Conservation (phyloP, 2,888 invertebrate species). For the Agriopis aurantiaria region DNA sequence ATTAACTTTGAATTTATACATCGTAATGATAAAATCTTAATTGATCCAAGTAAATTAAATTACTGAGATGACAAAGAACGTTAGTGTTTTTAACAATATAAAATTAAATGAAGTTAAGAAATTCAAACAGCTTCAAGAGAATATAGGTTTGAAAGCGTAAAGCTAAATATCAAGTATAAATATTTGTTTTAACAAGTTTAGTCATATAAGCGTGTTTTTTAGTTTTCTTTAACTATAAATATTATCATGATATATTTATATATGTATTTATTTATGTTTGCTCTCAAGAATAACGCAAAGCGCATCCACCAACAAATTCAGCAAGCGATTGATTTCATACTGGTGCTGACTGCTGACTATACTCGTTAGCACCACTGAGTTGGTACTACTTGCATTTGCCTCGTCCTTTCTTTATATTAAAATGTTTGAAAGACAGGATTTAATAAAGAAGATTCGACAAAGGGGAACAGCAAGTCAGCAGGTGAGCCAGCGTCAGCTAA, state of each 20-base stretch:
- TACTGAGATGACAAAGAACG: background rate
- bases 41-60: background rate
- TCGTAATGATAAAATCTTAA: background rate
- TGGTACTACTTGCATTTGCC: too few relatives aligned
- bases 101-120: background rate
- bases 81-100: background rate
- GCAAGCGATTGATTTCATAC: too few relatives aligned
- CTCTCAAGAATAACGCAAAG: too few relatives aligned
- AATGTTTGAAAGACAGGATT: background rate
- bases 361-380: too few relatives aligned
- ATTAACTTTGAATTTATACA: background rate
- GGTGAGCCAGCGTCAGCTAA: constrained; percentile 32
- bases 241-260: too few relatives aligned
- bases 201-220: too few relatives aligned
- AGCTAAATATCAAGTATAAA: too few relatives aligned
- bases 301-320: too few relatives aligned
- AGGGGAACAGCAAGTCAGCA: constrained; percentile 37
- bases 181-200: too few relatives aligned
- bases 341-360: too few relatives aligned
- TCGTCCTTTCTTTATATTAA: background rate
- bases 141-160: constrained; percentile 4
- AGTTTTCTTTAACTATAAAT: too few relatives aligned
- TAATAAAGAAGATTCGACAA: constrained; percentile 11
- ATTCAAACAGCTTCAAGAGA: background rate
- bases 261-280: too few relatives aligned